phyloP scores from a whole-genome alignment of 2,888 invertebrate species.

The Agonopterix heracliana region DNA sequence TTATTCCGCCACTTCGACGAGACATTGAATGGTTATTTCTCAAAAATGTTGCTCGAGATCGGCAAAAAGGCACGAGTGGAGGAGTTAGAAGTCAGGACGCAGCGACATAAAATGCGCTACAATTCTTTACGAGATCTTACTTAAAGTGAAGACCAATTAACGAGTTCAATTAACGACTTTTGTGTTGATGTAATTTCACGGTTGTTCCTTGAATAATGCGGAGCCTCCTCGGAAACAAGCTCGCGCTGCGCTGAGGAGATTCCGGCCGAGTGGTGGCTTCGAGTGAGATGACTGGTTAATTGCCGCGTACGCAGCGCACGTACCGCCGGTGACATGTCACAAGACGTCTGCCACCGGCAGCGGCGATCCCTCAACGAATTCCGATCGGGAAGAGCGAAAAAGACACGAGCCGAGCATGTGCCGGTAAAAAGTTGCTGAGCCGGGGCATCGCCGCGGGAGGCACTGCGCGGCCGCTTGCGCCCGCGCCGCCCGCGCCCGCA shows the following conservation, averaged over 20 bases:
- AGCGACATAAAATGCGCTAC: background rate
- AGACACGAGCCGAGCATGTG: constrained; percentile 72
- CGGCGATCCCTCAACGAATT: constrained; percentile 73
- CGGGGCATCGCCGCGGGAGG: constrained; percentile 60
- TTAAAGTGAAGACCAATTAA: constrained; percentile 1
- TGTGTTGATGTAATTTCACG: constrained; percentile 51
- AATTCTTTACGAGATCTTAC: background rate
- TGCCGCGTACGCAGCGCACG: constrained; percentile 69
- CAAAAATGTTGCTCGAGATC: too few relatives aligned
- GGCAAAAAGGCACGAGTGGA: too few relatives aligned
- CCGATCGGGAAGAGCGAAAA: constrained; percentile 73
- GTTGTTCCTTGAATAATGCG: constrained; percentile 61
- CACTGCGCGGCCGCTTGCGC: constrained; percentile 32
- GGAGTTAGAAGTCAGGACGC: too few relatives aligned
- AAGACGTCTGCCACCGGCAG: constrained; percentile 74
- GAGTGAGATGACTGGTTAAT: constrained; percentile 64
- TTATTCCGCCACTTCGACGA: too few relatives aligned
- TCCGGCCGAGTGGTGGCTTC: constrained; percentile 36
- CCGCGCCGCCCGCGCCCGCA: constrained; percentile 26
- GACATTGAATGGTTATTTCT: background rate
- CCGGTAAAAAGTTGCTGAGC: constrained; percentile 62
- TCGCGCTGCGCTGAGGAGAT: constrained; percentile 41
- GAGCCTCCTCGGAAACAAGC: constrained; percentile 43
- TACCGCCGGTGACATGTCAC: constrained; percentile 68
- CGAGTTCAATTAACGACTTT: constrained; percentile 46